phyloP scores from a whole-genome alignment of 2,797 vertebrate species.

The Scyliorhinus canicula region DNA sequence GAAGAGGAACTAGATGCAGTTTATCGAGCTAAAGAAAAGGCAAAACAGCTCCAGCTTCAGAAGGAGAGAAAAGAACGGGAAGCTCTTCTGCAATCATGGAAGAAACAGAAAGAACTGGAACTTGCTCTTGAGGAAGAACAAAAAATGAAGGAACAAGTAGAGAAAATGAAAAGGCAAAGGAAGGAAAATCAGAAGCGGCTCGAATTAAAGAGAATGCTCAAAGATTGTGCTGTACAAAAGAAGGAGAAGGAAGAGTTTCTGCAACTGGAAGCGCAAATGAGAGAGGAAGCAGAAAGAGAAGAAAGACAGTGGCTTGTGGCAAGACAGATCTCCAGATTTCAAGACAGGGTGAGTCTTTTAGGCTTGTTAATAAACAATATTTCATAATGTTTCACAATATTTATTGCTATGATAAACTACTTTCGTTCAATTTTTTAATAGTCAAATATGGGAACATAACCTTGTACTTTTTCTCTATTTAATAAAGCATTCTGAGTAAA shows the following conservation, averaged over 20 bases:
- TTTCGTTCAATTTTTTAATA: background rate
- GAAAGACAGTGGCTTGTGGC: conserved; percentile 60
- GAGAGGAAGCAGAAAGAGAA: conserved; percentile 61
- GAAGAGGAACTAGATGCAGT: conserved; percentile 50
- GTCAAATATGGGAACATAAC: background rate
- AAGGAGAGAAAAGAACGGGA: conserved; percentile 62
- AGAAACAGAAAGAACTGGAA: conserved; percentile 59
- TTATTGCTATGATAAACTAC: background rate
- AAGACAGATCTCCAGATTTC: conserved; percentile 65
- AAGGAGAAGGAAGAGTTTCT: conserved; percentile 63
- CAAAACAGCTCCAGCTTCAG: conserved; percentile 58
- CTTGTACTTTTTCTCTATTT: background rate
- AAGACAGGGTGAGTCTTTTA: conserved; percentile 63
- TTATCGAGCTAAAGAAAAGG: conserved; percentile 49
- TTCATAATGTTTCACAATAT: no score
- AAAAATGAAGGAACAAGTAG: conserved; percentile 60
- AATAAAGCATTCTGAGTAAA: background rate
- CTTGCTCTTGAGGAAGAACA: conserved; percentile 57
- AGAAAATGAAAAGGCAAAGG: conserved; percentile 59
- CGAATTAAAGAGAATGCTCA: conserved; percentile 64
- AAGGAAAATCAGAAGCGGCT: conserved; percentile 61
- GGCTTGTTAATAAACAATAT: background rate
- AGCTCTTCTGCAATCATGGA: conserved; percentile 66
- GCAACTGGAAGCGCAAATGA: conserved; percentile 56
- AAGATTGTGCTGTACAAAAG: conserved; percentile 61